Conservation (phyloP, 2,113 vertebrate species). For the Phylloscopus whistleri region DNA sequence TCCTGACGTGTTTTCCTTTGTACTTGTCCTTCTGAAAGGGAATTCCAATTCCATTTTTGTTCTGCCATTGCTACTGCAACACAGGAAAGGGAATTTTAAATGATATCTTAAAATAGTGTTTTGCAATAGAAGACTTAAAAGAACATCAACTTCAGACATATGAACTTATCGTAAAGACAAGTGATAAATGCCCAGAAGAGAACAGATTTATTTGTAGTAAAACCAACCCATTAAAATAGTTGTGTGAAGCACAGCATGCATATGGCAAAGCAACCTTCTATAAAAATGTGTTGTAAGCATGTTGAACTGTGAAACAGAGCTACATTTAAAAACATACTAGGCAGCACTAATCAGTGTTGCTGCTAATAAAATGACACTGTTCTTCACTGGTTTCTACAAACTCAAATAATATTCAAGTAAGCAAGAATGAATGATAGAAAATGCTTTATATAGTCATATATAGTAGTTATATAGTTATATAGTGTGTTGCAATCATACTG, state of each 20-base stretch:
- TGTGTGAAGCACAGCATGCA: background rate
- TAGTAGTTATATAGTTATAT: too few species aligned
- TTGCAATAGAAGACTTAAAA: background rate
- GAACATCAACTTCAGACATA: background rate
- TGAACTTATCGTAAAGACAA: background rate
- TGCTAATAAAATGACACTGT: background rate
- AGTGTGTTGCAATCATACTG: background rate
- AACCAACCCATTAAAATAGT: background rate
- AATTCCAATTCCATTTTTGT: background rate
- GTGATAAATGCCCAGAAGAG: background rate
- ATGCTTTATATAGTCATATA: background rate
- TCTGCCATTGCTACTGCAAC: background rate
- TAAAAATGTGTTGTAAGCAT: background rate
- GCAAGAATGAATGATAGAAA: background rate
- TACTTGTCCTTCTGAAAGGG: background rate
- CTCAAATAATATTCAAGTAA: background rate
- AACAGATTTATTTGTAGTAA: background rate
- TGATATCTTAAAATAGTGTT: background rate
- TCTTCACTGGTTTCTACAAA: background rate
- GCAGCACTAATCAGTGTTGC: background rate
- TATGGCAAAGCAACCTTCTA: background rate
- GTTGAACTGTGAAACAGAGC: background rate
- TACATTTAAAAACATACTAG: background rate
- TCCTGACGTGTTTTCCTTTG: background rate
- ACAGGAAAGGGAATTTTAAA: background rate